phyloP scores from a whole-genome alignment of 2,888 invertebrate genomes.

The Liodrosophila aerea region DNA sequence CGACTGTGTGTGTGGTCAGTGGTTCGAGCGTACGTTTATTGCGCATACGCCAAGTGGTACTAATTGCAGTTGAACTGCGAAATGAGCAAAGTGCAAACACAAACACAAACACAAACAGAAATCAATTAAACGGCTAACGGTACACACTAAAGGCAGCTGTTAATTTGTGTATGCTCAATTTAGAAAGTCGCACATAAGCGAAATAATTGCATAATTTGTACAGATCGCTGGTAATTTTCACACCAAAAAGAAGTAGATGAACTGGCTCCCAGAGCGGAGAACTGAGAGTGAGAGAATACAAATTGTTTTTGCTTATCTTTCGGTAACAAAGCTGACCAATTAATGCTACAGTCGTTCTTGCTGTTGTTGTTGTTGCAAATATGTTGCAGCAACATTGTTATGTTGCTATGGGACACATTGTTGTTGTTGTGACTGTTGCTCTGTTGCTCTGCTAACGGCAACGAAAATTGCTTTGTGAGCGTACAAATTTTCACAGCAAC shows the following conservation, averaged over 20 bases:
- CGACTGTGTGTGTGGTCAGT: conserved; percentile 56
- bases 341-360: conserved; percentile 59
- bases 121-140: conserved; percentile 63
- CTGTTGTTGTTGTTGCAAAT: conserved; percentile 24
- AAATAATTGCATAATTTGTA: conserved; percentile 68
- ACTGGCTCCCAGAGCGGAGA: conserved; percentile 5
- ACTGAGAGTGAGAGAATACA: conserved; percentile 38
- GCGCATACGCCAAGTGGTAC: conserved; percentile 70
- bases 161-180: conserved; percentile 52
- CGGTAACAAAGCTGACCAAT: conserved; percentile 73
- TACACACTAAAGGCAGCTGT: conserved; percentile 41
- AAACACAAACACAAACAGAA: conserved; percentile 22
- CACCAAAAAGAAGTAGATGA: conserved; percentile 35
- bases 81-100: conserved; percentile 8
- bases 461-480: conserved; percentile 70
- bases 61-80: conserved; percentile 50
- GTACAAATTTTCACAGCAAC: conserved; percentile 76
- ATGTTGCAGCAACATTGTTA: conserved; percentile 63
- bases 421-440: conserved; percentile 11
- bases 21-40: conserved; percentile 58
- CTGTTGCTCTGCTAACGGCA: conserved; percentile 65
- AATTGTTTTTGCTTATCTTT: conserved; percentile 70
- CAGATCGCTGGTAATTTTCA: conserved; percentile 49
- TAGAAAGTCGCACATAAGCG: conserved; percentile 66
- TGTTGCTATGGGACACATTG: conserved; percentile 16